A percentile compares a stretch with the other conserved stretches of the same genome.
phyloP scores from a whole-genome alignment of 2,888 invertebrate genomes.

The Idaea dimidiata region DNA sequence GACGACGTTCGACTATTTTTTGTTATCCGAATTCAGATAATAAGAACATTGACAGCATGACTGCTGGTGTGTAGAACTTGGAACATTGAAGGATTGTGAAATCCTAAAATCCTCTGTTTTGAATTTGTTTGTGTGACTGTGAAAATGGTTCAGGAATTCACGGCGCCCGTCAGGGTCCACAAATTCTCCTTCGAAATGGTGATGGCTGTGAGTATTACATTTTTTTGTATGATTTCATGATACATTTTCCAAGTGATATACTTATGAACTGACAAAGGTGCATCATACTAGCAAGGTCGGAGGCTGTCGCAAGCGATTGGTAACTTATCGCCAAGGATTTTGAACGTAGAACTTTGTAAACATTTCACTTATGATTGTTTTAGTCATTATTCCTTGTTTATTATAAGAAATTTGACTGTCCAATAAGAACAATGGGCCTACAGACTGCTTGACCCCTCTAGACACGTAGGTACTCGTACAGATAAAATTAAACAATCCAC shows the following conservation, averaged over 20 bases:
- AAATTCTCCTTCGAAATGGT: conserved; percentile 97
- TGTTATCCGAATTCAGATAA: conserved; percentile 56
- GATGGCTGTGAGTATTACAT: conserved; percentile 91
- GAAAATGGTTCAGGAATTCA: conserved; percentile 97
- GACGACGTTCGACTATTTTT: conserved; percentile 53
- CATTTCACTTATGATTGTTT: neutral
- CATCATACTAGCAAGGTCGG: conserved; percentile 30
- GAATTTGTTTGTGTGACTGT: conserved; percentile 42
- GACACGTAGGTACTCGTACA: neutral
- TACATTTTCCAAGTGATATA: conserved; percentile 16
- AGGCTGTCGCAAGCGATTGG: conserved; percentile 14
- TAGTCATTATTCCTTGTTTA: neutral
- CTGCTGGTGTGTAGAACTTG: conserved; percentile 50
- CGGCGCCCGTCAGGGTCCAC: conserved; percentile 96
- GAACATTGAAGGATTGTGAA: conserved; percentile 43
- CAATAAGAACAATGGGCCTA: neutral
- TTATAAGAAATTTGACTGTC: neutral
- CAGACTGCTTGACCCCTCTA: neutral
- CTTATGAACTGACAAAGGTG: conserved; percentile 1
- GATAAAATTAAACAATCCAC: neutral
- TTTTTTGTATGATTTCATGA: conserved; percentile 1
- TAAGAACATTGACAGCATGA: conserved; percentile 59
- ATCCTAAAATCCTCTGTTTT: conserved; percentile 55
- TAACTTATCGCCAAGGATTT: neutral
- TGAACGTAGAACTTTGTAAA: neutral